phyloP scores from a whole-genome alignment of 2,888 invertebrate genomes.

The Cyclophora punctaria region DNA sequence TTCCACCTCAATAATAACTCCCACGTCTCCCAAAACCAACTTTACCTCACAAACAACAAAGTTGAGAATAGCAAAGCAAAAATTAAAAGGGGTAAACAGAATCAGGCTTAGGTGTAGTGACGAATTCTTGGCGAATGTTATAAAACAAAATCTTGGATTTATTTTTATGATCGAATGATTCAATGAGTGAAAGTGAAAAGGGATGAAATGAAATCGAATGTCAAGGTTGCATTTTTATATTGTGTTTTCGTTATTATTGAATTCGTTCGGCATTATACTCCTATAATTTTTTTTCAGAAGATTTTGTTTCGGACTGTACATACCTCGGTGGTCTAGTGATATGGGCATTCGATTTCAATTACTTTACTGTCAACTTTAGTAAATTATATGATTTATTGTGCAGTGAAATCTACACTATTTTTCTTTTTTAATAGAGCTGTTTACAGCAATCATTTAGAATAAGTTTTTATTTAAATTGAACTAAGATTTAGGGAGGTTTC shows the following conservation, averaged over 20 bases:
- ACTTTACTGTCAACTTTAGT: too few species aligned
- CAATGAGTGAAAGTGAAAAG: conserved; percentile 10
- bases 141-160: conserved; percentile 22
- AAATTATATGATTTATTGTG: too few species aligned
- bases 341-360: too few species aligned
- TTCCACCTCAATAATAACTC: conserved; percentile 17
- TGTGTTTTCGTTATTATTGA: background rate
- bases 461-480: too few species aligned
- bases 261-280: background rate
- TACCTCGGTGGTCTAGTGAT: too few species aligned
- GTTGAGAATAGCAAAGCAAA: background rate
- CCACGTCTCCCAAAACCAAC: conserved; percentile 5
- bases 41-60: background rate
- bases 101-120: conserved; percentile 8
- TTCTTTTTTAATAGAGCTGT: too few species aligned
- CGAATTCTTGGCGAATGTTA: conserved; percentile 19
- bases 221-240: conserved; percentile 4
- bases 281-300: too few species aligned
- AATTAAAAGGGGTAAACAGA: conserved; percentile 11
- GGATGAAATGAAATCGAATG: conserved; percentile 5
- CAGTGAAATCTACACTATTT: too few species aligned
- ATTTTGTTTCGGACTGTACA: background rate
- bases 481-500: too few species aligned
- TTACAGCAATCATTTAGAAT: too few species aligned
- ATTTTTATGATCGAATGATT: conserved; percentile 23